Evolutionary conservation across 2,888 invertebrate genomes (phyloP).

Genomic region (Ennomos quercinarius): DNA sequence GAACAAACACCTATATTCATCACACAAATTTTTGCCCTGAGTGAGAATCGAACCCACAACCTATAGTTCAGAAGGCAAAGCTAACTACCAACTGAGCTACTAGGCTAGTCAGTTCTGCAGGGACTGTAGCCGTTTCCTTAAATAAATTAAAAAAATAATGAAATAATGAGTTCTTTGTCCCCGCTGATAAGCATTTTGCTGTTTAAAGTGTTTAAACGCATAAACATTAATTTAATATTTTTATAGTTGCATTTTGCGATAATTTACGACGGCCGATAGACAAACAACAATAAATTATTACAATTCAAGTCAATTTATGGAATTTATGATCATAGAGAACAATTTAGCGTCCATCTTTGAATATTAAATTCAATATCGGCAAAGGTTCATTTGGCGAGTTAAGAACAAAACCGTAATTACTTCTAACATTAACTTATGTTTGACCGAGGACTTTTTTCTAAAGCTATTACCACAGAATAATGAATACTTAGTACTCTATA

Average conservation of each 20-base stretch:
- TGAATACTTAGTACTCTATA: neutral
- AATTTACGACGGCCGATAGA: slow-evolving; percentile 37
- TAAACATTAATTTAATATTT: slow-evolving; percentile 35
- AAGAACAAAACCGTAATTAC: neutral
- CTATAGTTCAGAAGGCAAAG: too few species aligned
- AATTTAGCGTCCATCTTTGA: slow-evolving; percentile 30
- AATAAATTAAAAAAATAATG: slow-evolving; percentile 37
- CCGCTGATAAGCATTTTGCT: slow-evolving; percentile 35
- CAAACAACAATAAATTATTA: slow-evolving; percentile 39
- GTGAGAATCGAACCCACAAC: too few species aligned
- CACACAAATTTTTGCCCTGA: too few species aligned
- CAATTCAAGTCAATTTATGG: slow-evolving; percentile 33
- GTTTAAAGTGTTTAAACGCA: slow-evolving; percentile 29
- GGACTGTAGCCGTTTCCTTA: slow-evolving; percentile 26
- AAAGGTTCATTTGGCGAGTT: slow-evolving; percentile 22
- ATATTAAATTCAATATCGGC: slow-evolving; percentile 23
- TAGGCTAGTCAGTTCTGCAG: too few species aligned
- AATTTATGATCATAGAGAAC: slow-evolving; percentile 26
- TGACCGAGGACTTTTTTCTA: slow-evolving; percentile 7
- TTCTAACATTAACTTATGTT: neutral
- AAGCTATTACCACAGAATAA: slow-evolving; percentile 3
- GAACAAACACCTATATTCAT: too few species aligned
- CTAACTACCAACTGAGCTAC: too few species aligned
- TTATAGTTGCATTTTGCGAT: slow-evolving; percentile 29
- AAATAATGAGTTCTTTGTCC: slow-evolving; percentile 44